Evolutionary conservation across 2,113 vertebrate genomes (phyloP), one percentile per base, ranked within the genome.

Genomic region (Neopipo cinnamomea): DNA sequence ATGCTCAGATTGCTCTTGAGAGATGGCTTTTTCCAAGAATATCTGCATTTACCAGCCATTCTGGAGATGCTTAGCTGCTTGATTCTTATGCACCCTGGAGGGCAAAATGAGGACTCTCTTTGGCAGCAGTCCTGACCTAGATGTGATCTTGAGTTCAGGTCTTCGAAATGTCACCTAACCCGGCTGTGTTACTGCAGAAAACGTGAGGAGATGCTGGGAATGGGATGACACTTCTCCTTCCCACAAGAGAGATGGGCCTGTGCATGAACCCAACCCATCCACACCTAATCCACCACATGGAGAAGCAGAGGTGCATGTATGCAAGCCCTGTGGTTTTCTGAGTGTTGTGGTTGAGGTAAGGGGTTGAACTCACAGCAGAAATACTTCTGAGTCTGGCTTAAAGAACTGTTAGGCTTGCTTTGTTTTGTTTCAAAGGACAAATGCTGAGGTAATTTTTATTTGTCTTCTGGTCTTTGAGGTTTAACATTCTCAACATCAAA

Each of bases 391-490:
- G 44, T 23, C 49, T 46, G 31, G n/a, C 71, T 92, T 72, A 73
- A 95, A 96, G 95, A 95, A 74, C 52, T 92, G 72, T 89, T 84
- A 23, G 33, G 39, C 52, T 95, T 93, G 59, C 72, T 91, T 91
- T 93, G 83, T 77, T 95, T 89, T 80, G 83, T 86, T 95, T 92
- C 95, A 92, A 94, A 96, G 92, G 91, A 84, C 79, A 93, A 91
- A 77, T 62, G 63, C 16, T 71, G 12, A 41, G 39, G 5, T 85
- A 63, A 37, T 76, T 96, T 91, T 91, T 93, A 84, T 93, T 88
- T 96, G 61, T 56, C 44, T 77, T 96, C 37, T 74, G 10, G 21
- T 88, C 68, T 92, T 94, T 39, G 63, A 52, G 65, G 83, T 93
- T 94, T 93, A 96, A 83, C 91, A 88, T 88, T 79, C 63, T 92